Conservation (phyloP, 2,797 vertebrate genomes). For the Argya squamiceps region DNA sequence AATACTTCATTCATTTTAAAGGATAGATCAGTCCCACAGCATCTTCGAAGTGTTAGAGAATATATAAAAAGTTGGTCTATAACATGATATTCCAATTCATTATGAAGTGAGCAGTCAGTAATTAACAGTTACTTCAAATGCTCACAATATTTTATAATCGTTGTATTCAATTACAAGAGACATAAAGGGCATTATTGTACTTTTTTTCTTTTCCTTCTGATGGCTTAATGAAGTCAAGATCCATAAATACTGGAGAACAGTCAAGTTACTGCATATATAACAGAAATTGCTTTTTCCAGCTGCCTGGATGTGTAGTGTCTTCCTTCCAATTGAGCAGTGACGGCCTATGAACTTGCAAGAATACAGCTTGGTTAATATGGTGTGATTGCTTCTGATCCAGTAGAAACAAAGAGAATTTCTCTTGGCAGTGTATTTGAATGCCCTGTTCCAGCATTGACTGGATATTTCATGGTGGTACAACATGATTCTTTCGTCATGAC, state of each 20-base stretch:
- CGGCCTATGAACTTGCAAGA: neutral
- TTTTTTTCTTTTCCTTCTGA: constrained; percentile 44
- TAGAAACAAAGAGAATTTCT: neutral
- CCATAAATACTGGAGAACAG: constrained; percentile 25
- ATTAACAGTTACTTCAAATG: constrained; percentile 70
- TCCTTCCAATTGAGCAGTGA: neutral
- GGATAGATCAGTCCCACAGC: neutral
- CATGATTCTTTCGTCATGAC: neutral
- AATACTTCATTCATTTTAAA: neutral
- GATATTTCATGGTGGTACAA: neutral
- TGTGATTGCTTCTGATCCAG: neutral
- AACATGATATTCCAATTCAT: constrained; percentile 58
- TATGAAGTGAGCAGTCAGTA: constrained; percentile 51
- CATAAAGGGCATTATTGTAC: constrained; percentile 55
- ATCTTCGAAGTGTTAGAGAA: constrained; percentile 32
- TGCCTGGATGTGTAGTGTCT: neutral
- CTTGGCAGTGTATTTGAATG: neutral
- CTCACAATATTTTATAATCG: constrained; percentile 65
- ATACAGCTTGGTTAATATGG: neutral
- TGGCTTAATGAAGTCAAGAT: constrained; percentile 56
- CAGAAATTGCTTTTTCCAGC: neutral
- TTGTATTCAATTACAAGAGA: constrained; percentile 67
- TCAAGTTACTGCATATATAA: neutral
- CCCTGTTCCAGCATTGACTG: neutral
- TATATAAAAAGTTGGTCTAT: constrained; percentile 2